phyloP scores from a whole-genome alignment of 2,113 vertebrate species.

The Oophaga pumilio region DNA sequence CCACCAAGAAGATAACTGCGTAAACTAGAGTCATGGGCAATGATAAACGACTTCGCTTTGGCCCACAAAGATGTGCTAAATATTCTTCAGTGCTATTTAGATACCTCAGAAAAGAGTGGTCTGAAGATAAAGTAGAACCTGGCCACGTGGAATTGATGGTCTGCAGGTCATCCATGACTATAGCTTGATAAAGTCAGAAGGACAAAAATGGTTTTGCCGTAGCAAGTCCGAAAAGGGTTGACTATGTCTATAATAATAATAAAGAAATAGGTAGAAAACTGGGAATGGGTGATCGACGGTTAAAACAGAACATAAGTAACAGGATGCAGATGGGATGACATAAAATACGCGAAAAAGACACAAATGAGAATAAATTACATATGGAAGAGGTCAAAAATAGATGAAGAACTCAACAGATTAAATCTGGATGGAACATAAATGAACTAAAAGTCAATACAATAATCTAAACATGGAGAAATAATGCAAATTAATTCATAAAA shows the following conservation, averaged over 20 bases:
- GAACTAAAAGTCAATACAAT: neutral
- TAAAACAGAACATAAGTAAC: neutral
- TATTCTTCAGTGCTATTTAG: constrained; percentile 76
- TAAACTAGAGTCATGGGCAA: constrained; percentile 73
- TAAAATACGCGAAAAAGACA: neutral
- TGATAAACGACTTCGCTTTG: constrained; percentile 70
- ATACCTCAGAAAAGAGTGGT: constrained; percentile 61
- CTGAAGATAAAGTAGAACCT: constrained; percentile 54
- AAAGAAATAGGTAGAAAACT: too few relatives aligned
- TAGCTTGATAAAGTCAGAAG: neutral
- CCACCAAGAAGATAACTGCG: constrained; percentile 81
- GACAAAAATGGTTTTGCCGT: neutral
- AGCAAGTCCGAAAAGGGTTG: neutral
- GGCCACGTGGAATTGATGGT: constrained; percentile 65
- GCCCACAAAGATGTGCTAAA: constrained; percentile 71
- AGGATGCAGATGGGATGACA: too few relatives aligned
- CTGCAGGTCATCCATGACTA: constrained; percentile 43
- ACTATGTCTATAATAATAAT: neutral
- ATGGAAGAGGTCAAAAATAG: neutral
- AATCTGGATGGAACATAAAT: neutral
- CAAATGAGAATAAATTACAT: neutral
- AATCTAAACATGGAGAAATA: neutral
- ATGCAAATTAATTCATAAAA: too few relatives aligned
- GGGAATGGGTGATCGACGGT: neutral
- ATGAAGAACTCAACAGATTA: neutral